Evolutionary conservation across 2,888 invertebrate genomes (phyloP).

Genomic region (Macrosoma leucophasiata): DNA sequence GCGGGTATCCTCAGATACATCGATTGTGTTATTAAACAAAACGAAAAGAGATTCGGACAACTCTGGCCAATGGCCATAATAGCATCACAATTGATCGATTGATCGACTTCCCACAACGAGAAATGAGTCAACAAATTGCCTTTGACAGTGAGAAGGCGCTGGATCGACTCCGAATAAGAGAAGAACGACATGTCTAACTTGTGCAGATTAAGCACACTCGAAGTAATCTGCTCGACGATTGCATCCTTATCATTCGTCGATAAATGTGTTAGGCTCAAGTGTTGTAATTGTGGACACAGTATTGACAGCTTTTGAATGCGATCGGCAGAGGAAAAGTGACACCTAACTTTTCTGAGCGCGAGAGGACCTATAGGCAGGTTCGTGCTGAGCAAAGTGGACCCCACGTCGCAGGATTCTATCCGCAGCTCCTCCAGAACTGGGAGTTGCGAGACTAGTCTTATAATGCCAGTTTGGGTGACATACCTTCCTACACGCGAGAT

Average conservation of each 20-base stretch:
- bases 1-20: conserved; percentile 50
- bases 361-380: conserved; percentile 52
- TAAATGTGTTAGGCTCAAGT: conserved; percentile 62
- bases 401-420: conserved; percentile 70
- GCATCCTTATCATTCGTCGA: conserved; percentile 61
- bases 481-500: conserved; percentile 59
- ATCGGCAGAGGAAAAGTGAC: conserved; percentile 62
- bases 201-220: conserved; percentile 50
- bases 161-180: conserved; percentile 56
- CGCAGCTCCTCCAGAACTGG: conserved; percentile 61
- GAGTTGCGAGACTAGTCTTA: conserved; percentile 53
- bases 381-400: conserved; percentile 60
- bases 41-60: conserved; percentile 57
- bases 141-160: conserved; percentile 51
- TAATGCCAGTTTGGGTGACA: conserved; percentile 63
- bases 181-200: conserved; percentile 65
- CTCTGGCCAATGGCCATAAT: conserved; percentile 51
- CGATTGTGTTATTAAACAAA: conserved; percentile 65
- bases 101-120: conserved; percentile 64
- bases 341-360: conserved; percentile 60
- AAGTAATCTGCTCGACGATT: conserved; percentile 55
- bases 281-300: conserved; percentile 60
- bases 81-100: conserved; percentile 54
- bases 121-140: conserved; percentile 63
- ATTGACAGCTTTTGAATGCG: conserved; percentile 58